Conservation (phyloP, 2,797 vertebrate species). For the Acanthurus lineatus region DNA sequence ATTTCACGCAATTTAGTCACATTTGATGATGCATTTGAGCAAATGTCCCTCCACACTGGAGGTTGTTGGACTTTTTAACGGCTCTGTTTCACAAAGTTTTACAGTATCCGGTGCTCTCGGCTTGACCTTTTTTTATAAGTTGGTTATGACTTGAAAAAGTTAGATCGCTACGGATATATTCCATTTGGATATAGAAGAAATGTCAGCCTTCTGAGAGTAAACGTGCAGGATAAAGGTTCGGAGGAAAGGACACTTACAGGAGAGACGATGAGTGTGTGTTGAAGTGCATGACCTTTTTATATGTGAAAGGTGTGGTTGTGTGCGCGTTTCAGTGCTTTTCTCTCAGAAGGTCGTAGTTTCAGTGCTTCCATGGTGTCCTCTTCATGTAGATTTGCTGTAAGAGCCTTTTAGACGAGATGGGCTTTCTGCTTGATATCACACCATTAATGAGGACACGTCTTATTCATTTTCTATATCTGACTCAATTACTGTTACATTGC, state of each 20-base stretch:
- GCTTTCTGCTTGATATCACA: background rate
- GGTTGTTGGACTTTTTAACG: constrained; percentile 20
- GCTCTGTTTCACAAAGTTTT: constrained; percentile 31
- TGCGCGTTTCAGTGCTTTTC: constrained; percentile 45
- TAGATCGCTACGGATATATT: constrained; percentile 28
- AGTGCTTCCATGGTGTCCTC: background rate
- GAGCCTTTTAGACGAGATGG: background rate
- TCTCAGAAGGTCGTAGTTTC: constrained; percentile 45
- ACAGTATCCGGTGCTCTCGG: background rate
- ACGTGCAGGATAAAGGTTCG: constrained; percentile 26
- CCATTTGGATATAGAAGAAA: constrained; percentile 47
- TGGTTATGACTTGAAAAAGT: constrained; percentile 23
- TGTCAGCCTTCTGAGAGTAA: constrained; percentile 50
- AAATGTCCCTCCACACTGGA: background rate
- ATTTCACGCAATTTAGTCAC: constrained; percentile 49
- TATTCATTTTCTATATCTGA: background rate
- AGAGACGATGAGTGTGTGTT: constrained; percentile 24
- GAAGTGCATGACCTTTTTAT: constrained; percentile 58
- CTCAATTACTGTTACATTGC: background rate
- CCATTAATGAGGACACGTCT: background rate
- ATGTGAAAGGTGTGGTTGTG: constrained; percentile 22
- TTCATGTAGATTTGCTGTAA: background rate
- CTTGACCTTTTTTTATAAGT: constrained; percentile 43
- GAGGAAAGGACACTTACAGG: constrained; percentile 23
- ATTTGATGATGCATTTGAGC: constrained; percentile 23